phyloP scores from a whole-genome alignment of 2,888 invertebrate species.

The Aphodius sticticus region DNA sequence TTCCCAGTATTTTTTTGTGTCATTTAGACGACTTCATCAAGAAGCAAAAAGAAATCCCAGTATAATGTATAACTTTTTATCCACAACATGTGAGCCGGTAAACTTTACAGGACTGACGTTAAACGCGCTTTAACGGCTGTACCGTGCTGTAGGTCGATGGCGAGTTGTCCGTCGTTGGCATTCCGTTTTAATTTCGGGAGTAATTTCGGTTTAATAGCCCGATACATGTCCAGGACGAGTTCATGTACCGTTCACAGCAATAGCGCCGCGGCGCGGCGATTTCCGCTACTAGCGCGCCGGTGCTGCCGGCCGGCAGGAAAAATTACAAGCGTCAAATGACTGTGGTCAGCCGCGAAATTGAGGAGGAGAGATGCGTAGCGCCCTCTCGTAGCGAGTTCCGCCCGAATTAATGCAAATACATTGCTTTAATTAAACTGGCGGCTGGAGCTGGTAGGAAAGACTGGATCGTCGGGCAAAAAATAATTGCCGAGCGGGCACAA shows the following conservation, averaged over 20 bases:
- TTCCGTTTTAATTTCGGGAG: not conserved
- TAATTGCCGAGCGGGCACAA: not conserved
- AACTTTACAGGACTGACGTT: not conserved
- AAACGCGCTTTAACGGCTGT: not conserved
- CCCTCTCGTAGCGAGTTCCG: not conserved
- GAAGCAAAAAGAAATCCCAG: not conserved
- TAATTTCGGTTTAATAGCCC: not conserved
- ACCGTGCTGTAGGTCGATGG: not conserved
- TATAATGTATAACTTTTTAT: no score
- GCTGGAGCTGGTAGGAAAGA: not conserved
- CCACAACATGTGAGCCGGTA: not conserved
- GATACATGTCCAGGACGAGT: conserved; percentile 4
- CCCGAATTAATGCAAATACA: conserved; percentile 4
- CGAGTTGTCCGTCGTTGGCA: not conserved
- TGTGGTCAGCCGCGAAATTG: conserved; percentile 4
- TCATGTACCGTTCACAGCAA: not conserved
- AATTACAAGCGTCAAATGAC: conserved; percentile 4
- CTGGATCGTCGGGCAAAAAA: not conserved
- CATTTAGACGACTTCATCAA: no score
- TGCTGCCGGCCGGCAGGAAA: not conserved
- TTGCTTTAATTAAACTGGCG: not conserved
- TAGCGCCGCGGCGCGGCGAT: not conserved
- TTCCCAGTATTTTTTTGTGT: no score
- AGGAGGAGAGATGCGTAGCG: not conserved
- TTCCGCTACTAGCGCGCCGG: not conserved